Conservation (phyloP, 2,888 invertebrate genomes). For the Drosophila crucigera region DNA sequence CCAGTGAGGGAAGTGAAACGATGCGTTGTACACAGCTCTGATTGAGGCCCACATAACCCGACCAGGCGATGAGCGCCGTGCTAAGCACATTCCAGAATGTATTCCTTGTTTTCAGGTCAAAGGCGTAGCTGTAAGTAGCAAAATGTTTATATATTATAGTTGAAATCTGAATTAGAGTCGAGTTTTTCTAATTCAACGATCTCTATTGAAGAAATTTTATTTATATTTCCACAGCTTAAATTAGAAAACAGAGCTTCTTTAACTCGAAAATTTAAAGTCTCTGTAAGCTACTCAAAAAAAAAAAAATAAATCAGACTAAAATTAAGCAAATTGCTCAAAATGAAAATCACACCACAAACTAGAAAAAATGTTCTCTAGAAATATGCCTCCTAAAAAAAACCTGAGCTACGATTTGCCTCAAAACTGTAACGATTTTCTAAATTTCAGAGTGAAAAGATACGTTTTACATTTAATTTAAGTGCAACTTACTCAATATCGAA, state of each 20-base stretch:
- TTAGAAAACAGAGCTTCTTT: not conserved
- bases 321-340: too few species aligned
- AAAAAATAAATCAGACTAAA: too few species aligned
- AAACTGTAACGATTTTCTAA: not conserved
- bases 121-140: constrained; percentile 86
- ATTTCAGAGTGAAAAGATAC: not conserved
- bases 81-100: constrained; percentile 88
- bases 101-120: constrained; percentile 88
- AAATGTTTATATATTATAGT: not conserved
- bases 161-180: too few species aligned
- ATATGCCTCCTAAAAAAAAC: not conserved
- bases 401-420: too few species aligned
- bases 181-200: not conserved
- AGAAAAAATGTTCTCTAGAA: not conserved
- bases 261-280: not conserved
- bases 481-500: constrained; percentile 83
- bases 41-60: constrained; percentile 89
- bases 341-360: too few species aligned
- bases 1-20: constrained; percentile 87
- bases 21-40: constrained; percentile 91
- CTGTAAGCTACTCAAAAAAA: too few species aligned
- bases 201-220: not conserved
- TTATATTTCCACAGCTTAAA: not conserved
- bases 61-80: constrained; percentile 87
- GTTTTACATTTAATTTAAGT: not conserved